These are phyloP conservation scores for Cephus sareptanus DNA, from an alignment of 2,888 invertebrate genomes.

Conservation along the genomic window DNA sequence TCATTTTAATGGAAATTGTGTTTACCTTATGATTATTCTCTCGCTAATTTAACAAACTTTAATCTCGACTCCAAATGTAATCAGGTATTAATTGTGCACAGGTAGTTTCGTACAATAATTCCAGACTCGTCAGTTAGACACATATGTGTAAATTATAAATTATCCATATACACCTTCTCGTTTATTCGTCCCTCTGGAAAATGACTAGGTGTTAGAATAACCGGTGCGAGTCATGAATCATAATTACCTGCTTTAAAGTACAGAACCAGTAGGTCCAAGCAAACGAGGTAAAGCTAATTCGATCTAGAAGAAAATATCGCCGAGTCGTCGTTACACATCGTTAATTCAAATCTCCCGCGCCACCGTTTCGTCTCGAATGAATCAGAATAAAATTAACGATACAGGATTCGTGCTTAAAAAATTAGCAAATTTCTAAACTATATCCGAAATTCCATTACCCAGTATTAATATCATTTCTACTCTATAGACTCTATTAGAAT, in stretches of 20 bases:
- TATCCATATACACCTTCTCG: slow-evolving; percentile 36
- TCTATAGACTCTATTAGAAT: background rate
- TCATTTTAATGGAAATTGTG: background rate
- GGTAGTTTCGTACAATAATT: background rate
- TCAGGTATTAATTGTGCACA: background rate
- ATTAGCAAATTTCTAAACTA: background rate
- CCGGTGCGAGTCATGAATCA: slow-evolving; percentile 51
- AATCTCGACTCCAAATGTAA: background rate
- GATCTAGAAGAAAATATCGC: background rate
- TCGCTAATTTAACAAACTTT: background rate
- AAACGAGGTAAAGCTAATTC: background rate
- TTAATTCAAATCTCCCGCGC: background rate
- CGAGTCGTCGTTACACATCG: background rate
- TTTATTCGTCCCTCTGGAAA: slow-evolving; percentile 49
- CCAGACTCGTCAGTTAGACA: background rate
- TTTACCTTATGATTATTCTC: background rate
- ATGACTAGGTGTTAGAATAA: slow-evolving; percentile 27
- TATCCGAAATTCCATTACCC: background rate
- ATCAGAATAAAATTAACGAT: background rate
- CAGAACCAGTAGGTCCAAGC: slow-evolving; percentile 2
- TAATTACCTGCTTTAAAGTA: slow-evolving; percentile 48
- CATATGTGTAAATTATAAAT: slow-evolving; percentile 45
- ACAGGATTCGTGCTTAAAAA: background rate
- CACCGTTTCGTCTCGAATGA: background rate
- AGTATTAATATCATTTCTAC: background rate